phyloP scores from a whole-genome alignment of 2,888 invertebrate genomes.

The Lithosia quadra region DNA sequence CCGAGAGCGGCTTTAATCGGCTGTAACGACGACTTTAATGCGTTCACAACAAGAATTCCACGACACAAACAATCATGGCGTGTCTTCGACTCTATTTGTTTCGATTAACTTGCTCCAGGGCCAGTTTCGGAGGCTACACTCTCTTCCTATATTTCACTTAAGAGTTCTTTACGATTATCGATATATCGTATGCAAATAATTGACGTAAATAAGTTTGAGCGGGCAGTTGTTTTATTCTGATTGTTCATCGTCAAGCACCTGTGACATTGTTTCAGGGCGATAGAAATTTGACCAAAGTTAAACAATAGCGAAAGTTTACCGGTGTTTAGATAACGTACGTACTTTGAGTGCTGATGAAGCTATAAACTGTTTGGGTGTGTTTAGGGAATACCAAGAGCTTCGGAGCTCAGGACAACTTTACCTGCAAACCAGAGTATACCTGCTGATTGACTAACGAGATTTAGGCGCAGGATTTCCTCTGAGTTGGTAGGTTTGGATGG shows the following conservation, averaged over 20 bases:
- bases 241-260: constrained; percentile 39
- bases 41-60: constrained; percentile 30
- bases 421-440: too few species aligned
- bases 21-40: constrained; percentile 33
- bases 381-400: too few species aligned
- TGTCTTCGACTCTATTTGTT: constrained; percentile 45
- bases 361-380: constrained; percentile 10
- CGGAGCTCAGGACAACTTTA: too few species aligned
- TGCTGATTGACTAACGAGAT: accelerated
- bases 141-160: constrained; percentile 53
- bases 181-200: constrained; percentile 64
- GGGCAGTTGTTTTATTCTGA: constrained; percentile 37
- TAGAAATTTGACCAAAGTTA: constrained; percentile 42
- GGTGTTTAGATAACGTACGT: constrained; percentile 32
- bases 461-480: not conserved
- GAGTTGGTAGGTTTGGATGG: not conserved
- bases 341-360: constrained; percentile 25
- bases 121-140: constrained; percentile 46
- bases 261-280: constrained; percentile 33
- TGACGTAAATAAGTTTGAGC: constrained; percentile 60
- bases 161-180: constrained; percentile 54
- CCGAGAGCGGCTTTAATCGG: constrained; percentile 23
- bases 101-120: constrained; percentile 34
- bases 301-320: constrained; percentile 52
- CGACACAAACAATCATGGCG: constrained; percentile 35